Evolutionary conservation across 1,140 invertebrate genomes (phyloP).

Genomic region (Papilio polyxenes): DNA sequence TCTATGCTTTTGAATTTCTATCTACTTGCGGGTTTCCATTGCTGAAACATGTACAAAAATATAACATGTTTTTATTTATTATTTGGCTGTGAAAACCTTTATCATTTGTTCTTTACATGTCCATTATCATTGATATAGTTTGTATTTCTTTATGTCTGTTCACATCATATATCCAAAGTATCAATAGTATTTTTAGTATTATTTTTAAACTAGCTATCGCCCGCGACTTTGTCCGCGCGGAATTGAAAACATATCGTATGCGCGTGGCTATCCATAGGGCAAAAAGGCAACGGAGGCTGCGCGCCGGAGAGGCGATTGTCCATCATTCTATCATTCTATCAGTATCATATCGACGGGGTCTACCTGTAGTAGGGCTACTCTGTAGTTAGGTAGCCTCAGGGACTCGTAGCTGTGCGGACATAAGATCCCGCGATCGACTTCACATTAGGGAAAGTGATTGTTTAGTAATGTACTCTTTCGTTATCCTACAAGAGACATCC

Average conservation of each 20-base stretch:
- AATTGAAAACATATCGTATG: neutral
- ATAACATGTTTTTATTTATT: too few relatives aligned
- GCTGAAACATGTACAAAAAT: neutral
- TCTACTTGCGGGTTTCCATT: neutral
- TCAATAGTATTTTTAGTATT: too few relatives aligned
- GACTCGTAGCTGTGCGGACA: neutral
- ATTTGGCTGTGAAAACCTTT: too few relatives aligned
- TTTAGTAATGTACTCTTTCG: neutral
- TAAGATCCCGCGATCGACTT: neutral
- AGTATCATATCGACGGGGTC: neutral
- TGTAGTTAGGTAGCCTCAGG: neutral
- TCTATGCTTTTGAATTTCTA: slow-evolving; percentile 30
- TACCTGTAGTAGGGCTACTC: neutral
- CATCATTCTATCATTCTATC: neutral
- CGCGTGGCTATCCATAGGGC: neutral
- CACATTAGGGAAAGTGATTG: too few relatives aligned
- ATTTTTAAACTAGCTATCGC: too few relatives aligned
- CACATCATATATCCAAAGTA: too few relatives aligned
- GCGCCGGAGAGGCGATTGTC: neutral
- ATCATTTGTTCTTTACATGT: neutral
- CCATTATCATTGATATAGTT: too few relatives aligned
- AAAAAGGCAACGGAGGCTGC: neutral
- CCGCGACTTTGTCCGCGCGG: too few relatives aligned
- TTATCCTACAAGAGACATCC: too few relatives aligned
- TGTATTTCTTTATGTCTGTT: too few relatives aligned